Conservation (phyloP, 64 coral and sea anemone genomes). For the Anthopleura sola region DNA sequence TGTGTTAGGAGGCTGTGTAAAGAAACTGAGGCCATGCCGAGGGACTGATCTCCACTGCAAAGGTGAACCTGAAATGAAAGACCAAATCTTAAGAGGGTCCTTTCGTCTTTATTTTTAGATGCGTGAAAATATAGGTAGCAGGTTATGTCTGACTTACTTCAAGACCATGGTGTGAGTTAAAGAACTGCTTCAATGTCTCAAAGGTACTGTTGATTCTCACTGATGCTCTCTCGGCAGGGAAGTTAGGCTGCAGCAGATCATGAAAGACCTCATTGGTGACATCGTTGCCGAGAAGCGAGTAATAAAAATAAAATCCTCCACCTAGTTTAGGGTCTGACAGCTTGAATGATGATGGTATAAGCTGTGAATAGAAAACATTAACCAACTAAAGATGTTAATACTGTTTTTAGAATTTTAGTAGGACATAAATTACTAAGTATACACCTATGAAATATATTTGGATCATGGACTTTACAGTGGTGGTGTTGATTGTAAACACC, state of each 20-base stretch:
- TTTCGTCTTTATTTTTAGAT: too few species aligned
- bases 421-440: too few species aligned
- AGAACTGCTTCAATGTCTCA: slow-evolving; percentile 54
- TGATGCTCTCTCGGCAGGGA: slow-evolving; percentile 90
- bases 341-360: slow-evolving; percentile 87
- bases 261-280: slow-evolving; percentile 91
- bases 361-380: slow-evolving; percentile 40
- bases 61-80: slow-evolving; percentile 84
- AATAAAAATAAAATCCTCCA: slow-evolving; percentile 98
- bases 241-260: slow-evolving; percentile 92
- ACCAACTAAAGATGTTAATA: too few species aligned
- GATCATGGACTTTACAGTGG: too few species aligned
- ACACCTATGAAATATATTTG: too few species aligned
- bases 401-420: too few species aligned
- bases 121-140: too few species aligned
- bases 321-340: slow-evolving; percentile 72
- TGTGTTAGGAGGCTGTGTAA: slow-evolving; percentile 60
- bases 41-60: slow-evolving; percentile 80
- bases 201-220: slow-evolving; percentile 71
- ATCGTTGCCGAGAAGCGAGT: slow-evolving; percentile 83
- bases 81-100: too few species aligned
- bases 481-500: too few species aligned
- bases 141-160: slow-evolving; percentile 35
- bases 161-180: slow-evolving; percentile 51
- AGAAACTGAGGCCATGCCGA: slow-evolving; percentile 76